A percentile compares a stretch with the other conserved stretches of the same genome.
Evolutionary conservation across 1,140 invertebrate species (phyloP).

Genomic region (Drosophila ironensis): DNA sequence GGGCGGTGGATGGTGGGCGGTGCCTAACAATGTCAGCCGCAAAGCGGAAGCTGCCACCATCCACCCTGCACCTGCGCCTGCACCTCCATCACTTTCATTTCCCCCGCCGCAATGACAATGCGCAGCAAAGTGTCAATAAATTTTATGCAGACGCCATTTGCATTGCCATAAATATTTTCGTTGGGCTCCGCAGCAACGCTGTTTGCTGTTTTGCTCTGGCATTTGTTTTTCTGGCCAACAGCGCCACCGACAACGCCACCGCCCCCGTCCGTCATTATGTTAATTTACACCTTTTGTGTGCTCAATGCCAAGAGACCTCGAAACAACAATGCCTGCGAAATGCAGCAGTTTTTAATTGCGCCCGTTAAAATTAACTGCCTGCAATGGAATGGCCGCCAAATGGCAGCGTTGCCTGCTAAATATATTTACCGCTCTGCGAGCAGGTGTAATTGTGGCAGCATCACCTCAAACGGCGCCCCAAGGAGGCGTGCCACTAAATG

Average conservation of each 20-base stretch:
- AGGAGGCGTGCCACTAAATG: conserved; percentile 48
- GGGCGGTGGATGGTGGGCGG: conserved; percentile 35
- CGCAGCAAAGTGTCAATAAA: conserved; percentile 76
- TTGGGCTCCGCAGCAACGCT: conserved; percentile 8
- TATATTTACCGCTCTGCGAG: conserved; percentile 33
- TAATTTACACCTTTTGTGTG: conserved; percentile 68
- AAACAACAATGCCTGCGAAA: conserved; percentile 23
- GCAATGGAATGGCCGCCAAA: conserved; percentile 33
- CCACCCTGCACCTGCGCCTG: background rate
- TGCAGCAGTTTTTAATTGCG: conserved; percentile 62
- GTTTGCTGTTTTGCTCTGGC: conserved; percentile 22
- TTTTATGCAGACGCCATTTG: conserved; percentile 77
- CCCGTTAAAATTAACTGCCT: conserved; percentile 51
- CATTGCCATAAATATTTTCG: conserved; percentile 72
- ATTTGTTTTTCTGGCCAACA: conserved; percentile 16
- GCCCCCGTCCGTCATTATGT: conserved; percentile 51
- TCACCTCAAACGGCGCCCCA: conserved; percentile 45
- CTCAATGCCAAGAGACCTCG: conserved; percentile 22
- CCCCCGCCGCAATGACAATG: conserved; percentile 55
- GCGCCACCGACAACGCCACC: too few relatives aligned
- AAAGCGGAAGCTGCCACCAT: conserved; percentile 44
- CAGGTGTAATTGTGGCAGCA: conserved; percentile 31
- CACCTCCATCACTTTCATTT: background rate
- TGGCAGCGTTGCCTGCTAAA: conserved; percentile 30
- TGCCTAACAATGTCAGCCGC: conserved; percentile 70